Percentiles rank a stretch among this genome's conserved stretches.
phyloP scores from a whole-genome alignment of 2,888 invertebrate genomes.

The Monopis laevigella region DNA sequence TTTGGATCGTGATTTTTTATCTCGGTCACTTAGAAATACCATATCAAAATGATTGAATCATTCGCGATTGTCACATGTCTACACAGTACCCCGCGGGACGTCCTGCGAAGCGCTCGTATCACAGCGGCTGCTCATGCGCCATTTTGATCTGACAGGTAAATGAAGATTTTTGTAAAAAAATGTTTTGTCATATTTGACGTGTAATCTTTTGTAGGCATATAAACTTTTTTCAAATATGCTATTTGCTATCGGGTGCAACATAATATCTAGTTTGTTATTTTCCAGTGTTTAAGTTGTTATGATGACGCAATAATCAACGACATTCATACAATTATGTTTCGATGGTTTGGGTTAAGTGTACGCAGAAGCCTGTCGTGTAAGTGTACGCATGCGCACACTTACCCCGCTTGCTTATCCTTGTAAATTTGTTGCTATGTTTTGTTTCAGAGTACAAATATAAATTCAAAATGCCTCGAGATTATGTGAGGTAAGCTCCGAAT shows the following conservation, averaged over 20 bases:
- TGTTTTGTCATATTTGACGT: conserved; percentile 6
- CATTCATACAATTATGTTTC: conserved; percentile 11
- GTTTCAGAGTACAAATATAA: conserved; percentile 14
- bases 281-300: conserved; percentile 7
- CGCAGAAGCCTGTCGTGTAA: conserved; percentile 11
- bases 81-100: conserved; percentile 12
- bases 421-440: conserved; percentile 11
- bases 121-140: conserved; percentile 10
- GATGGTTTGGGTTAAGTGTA: conserved; percentile 13
- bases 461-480: conserved; percentile 18
- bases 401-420: conserved; percentile 13
- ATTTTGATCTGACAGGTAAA: conserved; percentile 6
- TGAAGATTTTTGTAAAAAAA: conserved; percentile 14
- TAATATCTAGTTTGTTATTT: conserved; percentile 8
- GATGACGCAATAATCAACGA: conserved; percentile 10
- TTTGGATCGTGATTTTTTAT: too few species aligned
- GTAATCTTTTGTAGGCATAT: conserved; percentile 11
- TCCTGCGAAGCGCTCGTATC: conserved; percentile 11
- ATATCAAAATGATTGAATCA: too few species aligned
- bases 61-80: too few species aligned
- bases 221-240: conserved; percentile 6
- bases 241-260: conserved; percentile 7
- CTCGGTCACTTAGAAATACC: too few species aligned
- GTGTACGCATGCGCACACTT: conserved; percentile 17
- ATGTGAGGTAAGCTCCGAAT: conserved; percentile 15